Evolutionary conservation across 2,797 vertebrate species (phyloP), one percentile per base, ranked within the genome.

Genomic region (Acomys russatus): DNA sequence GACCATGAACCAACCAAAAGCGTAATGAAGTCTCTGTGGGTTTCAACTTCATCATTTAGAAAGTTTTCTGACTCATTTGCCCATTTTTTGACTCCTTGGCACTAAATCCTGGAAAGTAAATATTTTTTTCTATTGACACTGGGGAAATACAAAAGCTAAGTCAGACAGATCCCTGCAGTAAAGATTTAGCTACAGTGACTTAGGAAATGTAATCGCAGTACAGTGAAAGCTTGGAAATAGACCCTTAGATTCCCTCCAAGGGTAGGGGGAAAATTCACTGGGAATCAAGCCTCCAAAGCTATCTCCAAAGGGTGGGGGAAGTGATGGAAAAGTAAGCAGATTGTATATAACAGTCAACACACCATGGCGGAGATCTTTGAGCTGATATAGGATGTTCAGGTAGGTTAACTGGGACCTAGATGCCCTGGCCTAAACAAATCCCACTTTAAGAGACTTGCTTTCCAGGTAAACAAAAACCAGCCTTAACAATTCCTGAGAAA

Each of bases 11-110:
- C 59, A 25, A 64, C 20, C 51, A 91, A 71, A 9, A 64, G 18
- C 20, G 49, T 71, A 85, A 56, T 85, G 66, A 87, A 80, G 83
- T 30, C 28, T 87, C 51, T 25, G 0, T 76, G 51, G 33, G 63
- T 61, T 28, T 90, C 71, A 78, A 0, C 83, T 74, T 88, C 61
- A 95, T 90, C 28, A 66, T 54, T 77, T 90, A 95, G 35, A 61
- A 92, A 92, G 66, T 77, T 92, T 84, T 22, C 7, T 80, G 64
- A 70, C 59, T 30, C 1, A 38, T 23, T 89, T 38, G 61, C 33
- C 35, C 70, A 84, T 20, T 94, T 20, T 94, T n/a, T 87, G 44
- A 92, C 44, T 14, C 76, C 23, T 80, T 71, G n/a, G 54, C 86
- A 78, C 66, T 54, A 88, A 84, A 73, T 89, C 23, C 8, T 18